Evolutionary conservation across 2,113 vertebrate genomes (phyloP).

Genomic region (Dipodomys spectabilis): DNA sequence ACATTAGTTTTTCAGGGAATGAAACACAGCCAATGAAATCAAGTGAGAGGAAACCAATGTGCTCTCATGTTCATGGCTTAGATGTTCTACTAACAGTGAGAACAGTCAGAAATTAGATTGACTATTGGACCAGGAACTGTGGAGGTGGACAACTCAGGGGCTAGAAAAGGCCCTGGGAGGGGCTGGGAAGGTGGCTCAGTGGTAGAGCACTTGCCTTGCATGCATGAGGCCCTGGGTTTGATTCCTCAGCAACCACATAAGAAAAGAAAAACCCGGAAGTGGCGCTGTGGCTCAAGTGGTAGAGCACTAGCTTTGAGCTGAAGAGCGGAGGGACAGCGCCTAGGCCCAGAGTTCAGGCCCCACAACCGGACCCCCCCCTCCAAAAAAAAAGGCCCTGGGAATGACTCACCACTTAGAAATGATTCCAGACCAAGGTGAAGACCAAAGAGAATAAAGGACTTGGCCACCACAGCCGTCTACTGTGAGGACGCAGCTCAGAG

Average conservation of each 20-base stretch:
- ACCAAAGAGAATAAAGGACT: neutral
- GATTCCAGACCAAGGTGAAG: neutral
- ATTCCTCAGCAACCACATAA: too few relatives aligned
- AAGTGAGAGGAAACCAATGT: neutral
- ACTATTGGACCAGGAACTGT: neutral
- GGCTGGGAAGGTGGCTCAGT: too few relatives aligned
- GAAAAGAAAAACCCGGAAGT: too few relatives aligned
- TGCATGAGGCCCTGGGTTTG: too few relatives aligned
- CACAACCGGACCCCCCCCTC: too few relatives aligned
- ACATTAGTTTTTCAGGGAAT: too few relatives aligned
- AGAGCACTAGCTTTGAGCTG: too few relatives aligned
- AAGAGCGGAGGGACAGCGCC: too few relatives aligned
- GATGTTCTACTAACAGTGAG: neutral
- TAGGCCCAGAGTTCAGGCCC: too few relatives aligned
- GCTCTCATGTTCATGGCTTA: neutral
- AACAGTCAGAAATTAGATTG: too few relatives aligned
- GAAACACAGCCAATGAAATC: neutral
- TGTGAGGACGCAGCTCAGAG: neutral
- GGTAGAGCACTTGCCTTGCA: too few relatives aligned
- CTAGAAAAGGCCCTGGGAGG: neutral
- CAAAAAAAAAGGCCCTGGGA: neutral
- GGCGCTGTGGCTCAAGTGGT: too few relatives aligned
- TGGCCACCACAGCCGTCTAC: neutral
- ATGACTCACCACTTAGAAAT: neutral
- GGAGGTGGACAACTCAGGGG: neutral